These are phyloP conservation scores for Ctenopoma multispine DNA, from an alignment of 2,797 vertebrate species.

Conservation along the genomic window DNA sequence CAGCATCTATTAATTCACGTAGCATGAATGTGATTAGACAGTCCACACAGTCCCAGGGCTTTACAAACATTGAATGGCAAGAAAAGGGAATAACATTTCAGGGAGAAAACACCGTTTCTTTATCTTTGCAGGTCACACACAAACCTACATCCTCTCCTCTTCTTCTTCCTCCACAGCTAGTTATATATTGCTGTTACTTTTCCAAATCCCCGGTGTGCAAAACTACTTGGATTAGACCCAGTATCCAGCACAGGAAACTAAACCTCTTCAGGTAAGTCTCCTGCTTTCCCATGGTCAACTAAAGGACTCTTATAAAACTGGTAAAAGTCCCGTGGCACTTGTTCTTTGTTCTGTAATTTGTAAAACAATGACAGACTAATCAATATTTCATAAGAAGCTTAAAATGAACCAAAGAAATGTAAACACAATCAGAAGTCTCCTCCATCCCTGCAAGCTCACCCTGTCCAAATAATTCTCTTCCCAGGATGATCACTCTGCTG, in stretches of 20 bases:
- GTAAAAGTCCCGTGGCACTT: conserved; percentile 21
- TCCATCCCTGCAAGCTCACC: neutral
- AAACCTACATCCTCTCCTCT: conserved; percentile 19
- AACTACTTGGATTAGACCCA: conserved; percentile 33
- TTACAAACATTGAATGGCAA: conserved; percentile 14
- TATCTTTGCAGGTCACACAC: conserved; percentile 20
- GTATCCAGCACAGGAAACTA: conserved; percentile 29
- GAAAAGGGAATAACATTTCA: conserved; percentile 7
- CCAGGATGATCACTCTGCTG: conserved; percentile 49
- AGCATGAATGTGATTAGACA: conserved; percentile 1
- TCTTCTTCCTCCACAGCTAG: neutral
- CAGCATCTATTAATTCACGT: conserved; percentile 28
- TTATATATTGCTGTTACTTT: conserved; percentile 19
- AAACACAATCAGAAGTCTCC: conserved; percentile 40
- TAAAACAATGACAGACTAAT: conserved; percentile 34
- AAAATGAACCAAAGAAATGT: conserved; percentile 29
- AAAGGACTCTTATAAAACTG: conserved; percentile 11
- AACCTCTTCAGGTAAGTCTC: conserved; percentile 46
- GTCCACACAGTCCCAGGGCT: conserved; percentile 1
- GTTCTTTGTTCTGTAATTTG: conserved; percentile 26
- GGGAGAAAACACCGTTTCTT: neutral
- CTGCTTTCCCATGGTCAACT: conserved; percentile 35
- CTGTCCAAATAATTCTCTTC: conserved; percentile 39
- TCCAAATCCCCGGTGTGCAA: conserved; percentile 31
- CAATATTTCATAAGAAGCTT: conserved; percentile 27